Evolutionary conservation across 2,113 vertebrate genomes (phyloP), one percentile per base, ranked within the genome.

Genomic region (Acrocephalus kingi): DNA sequence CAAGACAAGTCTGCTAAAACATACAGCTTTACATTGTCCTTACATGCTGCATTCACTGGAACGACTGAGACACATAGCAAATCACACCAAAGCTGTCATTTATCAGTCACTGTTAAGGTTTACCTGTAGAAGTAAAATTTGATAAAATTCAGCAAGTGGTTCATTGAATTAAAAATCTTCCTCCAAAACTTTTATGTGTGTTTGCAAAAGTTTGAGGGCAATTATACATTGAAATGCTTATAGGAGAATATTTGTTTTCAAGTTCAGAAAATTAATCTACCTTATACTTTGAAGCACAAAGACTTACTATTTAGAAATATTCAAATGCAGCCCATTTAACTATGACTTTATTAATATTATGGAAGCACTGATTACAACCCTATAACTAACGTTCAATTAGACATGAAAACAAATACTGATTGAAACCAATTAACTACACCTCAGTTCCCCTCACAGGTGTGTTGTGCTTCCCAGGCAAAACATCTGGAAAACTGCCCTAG

Each of bases 331-430:
- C 9, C 31, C 64, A 78, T 81, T 90, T 94, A 81, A 58, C 48
- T 58, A 15, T 61, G 64, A 64, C 58, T 87, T 94, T 88, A 54
- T 71, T 92, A 80, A 66, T 63, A 72, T 56, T 71, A 81, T 67
- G 35, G 69, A 93, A 89, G 48, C 45, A 68, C 27, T 73, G 74
- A 91, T 84, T 91, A n/a, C 45, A 85, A 35, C 23, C 55, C 80
- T 86, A n/a, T 51, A 91, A 81, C 79, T 77, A 91, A 43, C n/a
- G 2, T 79, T 91, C 43, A 95, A 2, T 91, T 87, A 94, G 51
- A 49, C 81, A 85, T 69, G 87, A 89, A 94, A 95, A 82, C 28
- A 89, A 90, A 89, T 64, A 81, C 59, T 73, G 54, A 85, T 87
- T 89, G 58, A 89, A 94, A 78, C 17, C 52, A 87, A 96, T 88